Evolutionary conservation across 1,140 invertebrate genomes (phyloP).

Genomic region (Holcopasites calliopsidis): DNA sequence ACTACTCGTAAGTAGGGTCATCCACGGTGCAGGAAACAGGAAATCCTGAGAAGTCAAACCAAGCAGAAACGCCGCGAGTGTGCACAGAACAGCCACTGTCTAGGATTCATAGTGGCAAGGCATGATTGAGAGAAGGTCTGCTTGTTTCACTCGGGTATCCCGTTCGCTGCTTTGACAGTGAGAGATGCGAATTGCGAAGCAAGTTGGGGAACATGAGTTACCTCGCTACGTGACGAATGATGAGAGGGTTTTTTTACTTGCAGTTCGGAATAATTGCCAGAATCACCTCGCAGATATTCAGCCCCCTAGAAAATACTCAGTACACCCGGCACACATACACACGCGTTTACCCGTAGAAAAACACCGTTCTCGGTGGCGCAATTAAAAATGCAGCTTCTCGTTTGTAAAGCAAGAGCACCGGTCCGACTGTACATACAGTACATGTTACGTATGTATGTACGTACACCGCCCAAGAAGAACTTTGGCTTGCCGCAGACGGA

Average conservation of each 20-base stretch:
- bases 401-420: constrained; percentile 7
- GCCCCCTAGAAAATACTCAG: no score
- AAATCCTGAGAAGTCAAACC: constrained; percentile 74
- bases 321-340: background rate
- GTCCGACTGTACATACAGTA: background rate
- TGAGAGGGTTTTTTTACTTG: no score
- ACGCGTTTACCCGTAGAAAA: background rate
- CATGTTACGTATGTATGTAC: background rate
- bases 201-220: background rate
- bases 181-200: constrained; percentile 38
- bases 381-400: constrained; percentile 36
- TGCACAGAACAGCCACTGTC: constrained; percentile 70
- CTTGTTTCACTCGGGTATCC: constrained; percentile 8
- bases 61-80: constrained; percentile 69
- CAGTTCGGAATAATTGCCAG: no score
- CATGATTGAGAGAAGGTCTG: constrained; percentile 54
- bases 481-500: background rate
- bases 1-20: constrained; percentile 63
- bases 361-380: background rate
- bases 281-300: no score
- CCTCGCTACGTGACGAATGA: no score
- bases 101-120: constrained; percentile 55
- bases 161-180: constrained; percentile 20
- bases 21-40: constrained; percentile 74
- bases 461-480: background rate